Evolutionary conservation across 2,113 vertebrate species (phyloP), one percentile per base, ranked within the genome.

Genomic region (Sinosuthora webbiana): DNA sequence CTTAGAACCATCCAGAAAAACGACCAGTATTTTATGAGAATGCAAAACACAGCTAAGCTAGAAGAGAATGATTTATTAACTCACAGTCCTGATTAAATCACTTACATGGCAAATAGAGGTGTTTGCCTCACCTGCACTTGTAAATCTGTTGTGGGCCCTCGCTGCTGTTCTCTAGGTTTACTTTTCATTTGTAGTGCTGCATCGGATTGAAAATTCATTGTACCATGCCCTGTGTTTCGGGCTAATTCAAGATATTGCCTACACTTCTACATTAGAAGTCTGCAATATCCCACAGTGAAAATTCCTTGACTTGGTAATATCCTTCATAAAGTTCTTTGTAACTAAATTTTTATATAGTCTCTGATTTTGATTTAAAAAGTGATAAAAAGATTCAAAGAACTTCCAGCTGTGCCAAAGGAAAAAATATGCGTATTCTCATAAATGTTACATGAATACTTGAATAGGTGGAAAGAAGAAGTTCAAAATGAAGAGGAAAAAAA

Each of bases 171-270:
- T 55, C 15, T 59, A 24, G 15, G 37, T 71, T 83, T 76, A n/a
- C 4, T 68, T 63, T 80, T 20, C 28, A 28, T 20, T 55, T 85
- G 21, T 27, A 68, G 8, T 10, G 11, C 8, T 55, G 15, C 16
- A 59, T 55, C 17, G 83, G 24, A 20, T 7, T 88, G 41, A 64
- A 85, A 80, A 68, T 44, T 63, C 13, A 3, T 80, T 63, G 10
- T 50, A 45, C 17, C 6, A 1, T 30, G 23, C 6, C 9, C 22
- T 56, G 9, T 42, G 30, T 47, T 76, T 56, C 0, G 1, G 20
- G 24, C 19, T 65, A 41, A 45, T 41, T 13, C 1, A 65, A 44
- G 47, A 42, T 55, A 24, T 25, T 75, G 19, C 23, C 20, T 60
- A 7, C 8, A 8, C 8, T 41, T 76, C 22, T 59, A 23, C 28